Conservation (phyloP, 2,113 vertebrate species). For the Naja naja region DNA sequence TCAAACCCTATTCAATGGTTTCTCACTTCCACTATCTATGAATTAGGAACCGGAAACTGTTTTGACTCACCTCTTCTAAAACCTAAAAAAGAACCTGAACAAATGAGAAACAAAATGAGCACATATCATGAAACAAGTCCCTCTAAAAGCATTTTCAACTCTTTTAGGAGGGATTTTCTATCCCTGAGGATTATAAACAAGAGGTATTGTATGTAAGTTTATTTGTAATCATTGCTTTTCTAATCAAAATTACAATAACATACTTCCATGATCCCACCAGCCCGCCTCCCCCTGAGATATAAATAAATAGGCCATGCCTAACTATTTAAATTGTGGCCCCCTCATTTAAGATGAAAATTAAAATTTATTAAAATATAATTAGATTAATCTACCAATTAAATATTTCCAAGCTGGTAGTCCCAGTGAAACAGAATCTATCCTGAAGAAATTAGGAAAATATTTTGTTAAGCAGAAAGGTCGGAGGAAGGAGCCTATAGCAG, state of each 20-base stretch:
- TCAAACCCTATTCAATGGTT: neutral
- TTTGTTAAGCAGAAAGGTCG: neutral
- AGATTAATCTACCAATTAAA: constrained; percentile 1
- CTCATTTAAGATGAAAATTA: neutral
- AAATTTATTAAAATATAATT: neutral
- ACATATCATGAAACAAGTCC: neutral
- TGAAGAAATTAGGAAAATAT: neutral
- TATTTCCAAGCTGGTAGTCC: neutral
- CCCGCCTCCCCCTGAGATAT: neutral
- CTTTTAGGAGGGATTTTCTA: neutral
- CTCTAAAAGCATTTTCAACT: neutral
- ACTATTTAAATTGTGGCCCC: neutral
- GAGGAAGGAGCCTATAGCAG: neutral
- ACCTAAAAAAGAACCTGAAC: neutral
- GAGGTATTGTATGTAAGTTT: neutral
- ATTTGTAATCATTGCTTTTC: neutral
- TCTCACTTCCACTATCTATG: neutral
- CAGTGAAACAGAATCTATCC: neutral
- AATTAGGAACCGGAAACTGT: neutral
- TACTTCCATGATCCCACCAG: neutral
- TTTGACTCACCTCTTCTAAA: neutral
- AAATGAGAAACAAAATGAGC: neutral
- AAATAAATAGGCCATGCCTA: neutral
- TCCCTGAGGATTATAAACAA: neutral
- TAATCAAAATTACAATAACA: neutral